Base-by-base conservation (phyloP, 2,797 vertebrate genomes). In the Rhinatrema bivittatum region DNA sequence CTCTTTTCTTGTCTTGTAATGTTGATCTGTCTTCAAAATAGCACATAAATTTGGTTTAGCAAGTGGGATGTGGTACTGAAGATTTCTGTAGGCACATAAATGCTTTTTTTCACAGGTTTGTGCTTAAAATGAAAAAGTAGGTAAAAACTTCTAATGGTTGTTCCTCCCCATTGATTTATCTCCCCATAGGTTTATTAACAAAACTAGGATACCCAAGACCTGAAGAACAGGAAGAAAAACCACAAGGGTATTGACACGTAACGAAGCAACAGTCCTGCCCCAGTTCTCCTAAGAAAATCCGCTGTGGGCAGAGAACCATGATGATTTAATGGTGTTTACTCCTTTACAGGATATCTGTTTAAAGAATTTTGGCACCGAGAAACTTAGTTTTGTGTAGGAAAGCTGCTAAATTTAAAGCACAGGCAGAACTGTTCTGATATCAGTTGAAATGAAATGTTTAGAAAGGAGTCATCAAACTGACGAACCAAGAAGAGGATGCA, bases 181-280 rank as follows among this genome's bases (percentile, higher is more conserved):
- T 98, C 91, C 91, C 88, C 89, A 84, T 98, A 99, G 96, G 95
- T 94, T 97, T 94, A 94, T 93, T 98, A 97, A 90, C 87, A 88
- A 89, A 89, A 87, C 92, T 92, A 98, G 90, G 91, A 91, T 86
- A 85, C 80, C 82, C 87, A 86, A 88, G 91, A 90, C n/a, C 86
- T 87, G 94, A 97, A 91, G 96, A 89, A 89, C 85, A 87, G 86
- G 94, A 91, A 89, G 94, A 93, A 81, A 74, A 81, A 74, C 88
- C 84, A 84, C 93, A 82, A 91, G 92, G 93, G 90, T 98, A 97
- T 92, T 96, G 94, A 94, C 89, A 91, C 91, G 93, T 89, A 94
- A 88, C 89, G 87, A 90, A 86, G 86, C 88, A 87, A 83, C 87
- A 85, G 88, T 89, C 86, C 86, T 87, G 82, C 84, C 85, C 81